Evolutionary conservation across 2,113 vertebrate species (phyloP), one percentile per base, ranked within the genome.

Genomic region (Passer domesticus): DNA sequence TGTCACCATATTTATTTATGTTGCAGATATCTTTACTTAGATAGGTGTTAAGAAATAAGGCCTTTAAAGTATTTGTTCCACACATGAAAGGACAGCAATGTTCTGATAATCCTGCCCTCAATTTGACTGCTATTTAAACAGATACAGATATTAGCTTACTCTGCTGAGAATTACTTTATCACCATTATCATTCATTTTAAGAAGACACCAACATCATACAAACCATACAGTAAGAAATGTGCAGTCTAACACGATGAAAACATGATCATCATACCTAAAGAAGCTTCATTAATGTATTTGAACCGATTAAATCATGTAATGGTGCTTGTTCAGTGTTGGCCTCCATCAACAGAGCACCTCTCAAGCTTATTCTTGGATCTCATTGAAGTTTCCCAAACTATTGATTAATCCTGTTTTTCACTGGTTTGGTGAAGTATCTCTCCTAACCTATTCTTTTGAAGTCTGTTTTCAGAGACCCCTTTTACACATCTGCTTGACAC

Each of bases 281-380:
- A 64, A 72, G 21, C 18, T 41, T 41, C 28, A 41, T 49, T 63
- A 31, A 25, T 12, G 30, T 69, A n/a, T 64, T 24, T 67, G 6
- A 83, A 30, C 8, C 24, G 50, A 68, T 62, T 52, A 85, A 79
- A 58, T 43, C 9, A 33, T 2, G 2, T 53, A n/a, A 76, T 6
- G 10, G 27, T 11, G 7, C 12, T 17, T 52, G 5, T 14, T 68
- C 27, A 31, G 0, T 8, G 2, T 11, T n/a, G 15, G 31, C 22
- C 13, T 79, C 41, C 43, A 35, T 19, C 17, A 60, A 68, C 22
- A 87, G 23, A 44, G 8, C 11, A 28, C 15, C 27, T 67, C 53
- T 56, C 77, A 58, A 49, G 7, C 6, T 84, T n/a, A 43, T 19
- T n/a, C 13, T 78, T 75, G 15, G 33, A 59, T 55, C 64, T 72